Conservation (phyloP, 2,888 invertebrate genomes). For the Ornithoptera alexandrae region DNA sequence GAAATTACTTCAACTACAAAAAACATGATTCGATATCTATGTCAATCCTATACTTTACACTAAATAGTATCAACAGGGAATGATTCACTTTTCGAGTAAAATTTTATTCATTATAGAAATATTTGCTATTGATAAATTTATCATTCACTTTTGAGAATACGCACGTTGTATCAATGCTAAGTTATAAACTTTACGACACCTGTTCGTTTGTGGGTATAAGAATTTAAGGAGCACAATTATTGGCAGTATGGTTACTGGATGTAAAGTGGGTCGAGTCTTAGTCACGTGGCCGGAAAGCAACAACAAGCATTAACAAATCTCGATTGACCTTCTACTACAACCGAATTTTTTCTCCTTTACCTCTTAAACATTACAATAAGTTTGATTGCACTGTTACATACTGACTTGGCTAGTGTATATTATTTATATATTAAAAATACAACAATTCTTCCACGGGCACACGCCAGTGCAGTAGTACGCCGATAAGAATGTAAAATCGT, state of each 20-base stretch:
- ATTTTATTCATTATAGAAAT: conserved; percentile 4
- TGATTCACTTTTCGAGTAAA: no score
- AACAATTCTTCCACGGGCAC: not conserved
- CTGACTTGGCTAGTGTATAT: not conserved
- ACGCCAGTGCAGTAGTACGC: conserved; percentile 3
- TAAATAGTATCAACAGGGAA: no score
- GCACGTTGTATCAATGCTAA: no score
- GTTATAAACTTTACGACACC: no score
- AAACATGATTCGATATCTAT: no score
- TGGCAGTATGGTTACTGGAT: conserved; percentile 11
- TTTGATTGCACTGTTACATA: not conserved
- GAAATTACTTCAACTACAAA: no score
- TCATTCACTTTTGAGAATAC: not conserved
- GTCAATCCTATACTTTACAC: no score
- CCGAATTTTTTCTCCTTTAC: conserved; percentile 13
- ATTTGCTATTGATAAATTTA: conserved; percentile 6
- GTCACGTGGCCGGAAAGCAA: conserved; percentile 40
- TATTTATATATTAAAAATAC: not conserved
- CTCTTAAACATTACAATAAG: conserved; percentile 5
- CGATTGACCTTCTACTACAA: conserved; percentile 27
- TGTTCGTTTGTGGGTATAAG: not conserved
- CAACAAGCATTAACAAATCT: conserved; percentile 36
- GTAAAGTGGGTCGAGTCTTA: conserved; percentile 49
- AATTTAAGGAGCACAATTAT: conserved; percentile 15
- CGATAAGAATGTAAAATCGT: conserved; percentile 18